These are phyloP conservation scores for Tipula helvola DNA, from an alignment of 2,888 invertebrate genomes.

Conservation along the genomic window DNA sequence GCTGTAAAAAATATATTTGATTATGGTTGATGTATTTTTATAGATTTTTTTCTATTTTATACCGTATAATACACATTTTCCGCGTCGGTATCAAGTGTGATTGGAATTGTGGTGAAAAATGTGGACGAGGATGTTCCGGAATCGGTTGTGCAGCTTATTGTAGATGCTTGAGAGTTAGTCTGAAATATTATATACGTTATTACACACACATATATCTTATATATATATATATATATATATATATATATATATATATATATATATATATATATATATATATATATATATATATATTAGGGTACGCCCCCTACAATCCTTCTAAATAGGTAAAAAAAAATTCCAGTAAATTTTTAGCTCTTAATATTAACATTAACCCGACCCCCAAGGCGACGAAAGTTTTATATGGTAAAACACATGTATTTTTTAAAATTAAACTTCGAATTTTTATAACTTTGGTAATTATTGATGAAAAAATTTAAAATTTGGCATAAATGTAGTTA, in stretches of 20 bases:
- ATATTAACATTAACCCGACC: too few relatives aligned
- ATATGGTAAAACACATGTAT: too few relatives aligned
- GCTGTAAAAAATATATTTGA: background rate
- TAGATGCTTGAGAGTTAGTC: background rate
- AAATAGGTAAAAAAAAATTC: too few relatives aligned
- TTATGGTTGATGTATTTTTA: too few relatives aligned
- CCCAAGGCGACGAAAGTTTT: too few relatives aligned
- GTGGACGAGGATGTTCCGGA: background rate
- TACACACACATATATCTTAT: background rate
- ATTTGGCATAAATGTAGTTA: too few relatives aligned
- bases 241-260: background rate
- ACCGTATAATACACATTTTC: background rate
- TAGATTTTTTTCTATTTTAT: background rate
- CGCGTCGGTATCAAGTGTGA: background rate
- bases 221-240: background rate
- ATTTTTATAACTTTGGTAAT: too few relatives aligned
- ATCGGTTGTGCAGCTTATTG: background rate
- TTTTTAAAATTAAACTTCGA: too few relatives aligned
- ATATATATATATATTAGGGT: too few relatives aligned
- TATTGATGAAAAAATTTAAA: too few relatives aligned
- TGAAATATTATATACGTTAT: background rate
- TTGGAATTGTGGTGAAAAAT: background rate
- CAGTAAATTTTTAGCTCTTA: too few relatives aligned
- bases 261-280: background rate
- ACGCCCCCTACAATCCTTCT: too few relatives aligned